Conservation (phyloP, 2,888 invertebrate genomes). For the Pollenia amentaria region DNA sequence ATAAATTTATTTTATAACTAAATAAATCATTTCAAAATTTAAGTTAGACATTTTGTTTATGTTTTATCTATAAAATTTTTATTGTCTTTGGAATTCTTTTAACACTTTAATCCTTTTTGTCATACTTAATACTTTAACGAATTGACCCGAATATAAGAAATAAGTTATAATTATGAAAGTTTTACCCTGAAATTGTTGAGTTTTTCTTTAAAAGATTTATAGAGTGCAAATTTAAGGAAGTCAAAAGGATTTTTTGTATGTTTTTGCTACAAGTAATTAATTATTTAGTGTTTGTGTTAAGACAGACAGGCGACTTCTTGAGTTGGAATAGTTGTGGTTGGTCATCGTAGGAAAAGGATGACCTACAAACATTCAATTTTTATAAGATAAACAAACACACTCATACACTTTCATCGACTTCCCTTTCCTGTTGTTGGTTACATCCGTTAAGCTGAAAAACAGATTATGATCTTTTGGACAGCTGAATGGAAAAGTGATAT, state of each 20-base stretch:
- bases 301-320: slow-evolving; percentile 31
- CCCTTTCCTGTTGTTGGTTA: slow-evolving; percentile 45
- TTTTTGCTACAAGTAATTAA: slow-evolving; percentile 45
- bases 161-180: slow-evolving; percentile 15
- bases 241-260: slow-evolving; percentile 45
- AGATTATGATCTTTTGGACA: slow-evolving; percentile 69
- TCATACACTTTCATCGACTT: slow-evolving; percentile 11
- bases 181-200: slow-evolving; percentile 1
- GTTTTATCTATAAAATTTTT: slow-evolving; percentile 65
- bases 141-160: too few species aligned
- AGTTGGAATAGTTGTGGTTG: slow-evolving; percentile 24
- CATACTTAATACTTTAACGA: slow-evolving; percentile 29
- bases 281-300: slow-evolving; percentile 36
- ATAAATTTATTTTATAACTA: slow-evolving; percentile 37
- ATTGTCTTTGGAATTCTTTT: slow-evolving; percentile 16
- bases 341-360: not conserved
- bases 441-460: slow-evolving; percentile 44
- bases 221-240: slow-evolving; percentile 65
- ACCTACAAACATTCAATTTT: slow-evolving; percentile 39
- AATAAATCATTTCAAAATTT: slow-evolving; percentile 49
- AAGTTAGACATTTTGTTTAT: slow-evolving; percentile 38
- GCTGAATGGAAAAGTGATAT: slow-evolving; percentile 20
- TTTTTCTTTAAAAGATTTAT: slow-evolving; percentile 66
- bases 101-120: slow-evolving; percentile 65
- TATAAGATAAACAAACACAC: not conserved